phyloP scores from a whole-genome alignment of 1,140 invertebrate genomes.

The Drosophila chauvacae region DNA sequence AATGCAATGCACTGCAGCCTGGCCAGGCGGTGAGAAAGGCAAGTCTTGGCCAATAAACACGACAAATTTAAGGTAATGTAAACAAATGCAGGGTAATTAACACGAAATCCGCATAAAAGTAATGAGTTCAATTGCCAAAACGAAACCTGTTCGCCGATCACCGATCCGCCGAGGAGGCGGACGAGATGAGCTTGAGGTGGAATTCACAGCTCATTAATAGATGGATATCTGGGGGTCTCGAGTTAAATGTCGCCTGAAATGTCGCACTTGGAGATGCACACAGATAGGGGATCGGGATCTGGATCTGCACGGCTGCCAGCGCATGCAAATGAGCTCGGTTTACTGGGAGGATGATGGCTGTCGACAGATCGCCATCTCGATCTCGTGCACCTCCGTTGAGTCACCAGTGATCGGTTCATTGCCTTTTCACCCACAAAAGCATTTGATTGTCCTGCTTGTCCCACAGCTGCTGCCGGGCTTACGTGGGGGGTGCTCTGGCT shows the following conservation, averaged over 20 bases:
- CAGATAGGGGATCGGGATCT: conserved; percentile 46
- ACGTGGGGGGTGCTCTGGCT: conserved; percentile 25
- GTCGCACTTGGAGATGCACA: conserved; percentile 37
- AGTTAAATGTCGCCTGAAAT: conserved; percentile 69
- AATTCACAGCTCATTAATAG: conserved; percentile 77
- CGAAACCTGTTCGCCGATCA: conserved; percentile 53
- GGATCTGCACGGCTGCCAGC: conserved; percentile 18
- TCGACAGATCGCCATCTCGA: conserved; percentile 11
- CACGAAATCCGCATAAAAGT: conserved; percentile 78
- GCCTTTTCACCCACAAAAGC: conserved; percentile 64
- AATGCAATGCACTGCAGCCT: conserved; percentile 46
- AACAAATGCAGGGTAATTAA: conserved; percentile 76
- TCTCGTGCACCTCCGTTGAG: conserved; percentile 19
- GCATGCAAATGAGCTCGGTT: conserved; percentile 29
- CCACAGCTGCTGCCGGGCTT: conserved; percentile 51
- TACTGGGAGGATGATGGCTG: conserved; percentile 25
- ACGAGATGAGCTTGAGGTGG: not conserved
- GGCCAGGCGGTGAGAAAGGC: conserved; percentile 64
- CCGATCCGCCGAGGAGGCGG: not conserved
- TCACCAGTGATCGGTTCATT: conserved; percentile 58
- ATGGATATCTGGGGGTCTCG: conserved; percentile 44
- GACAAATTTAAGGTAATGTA: conserved; percentile 73
- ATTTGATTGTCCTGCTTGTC: conserved; percentile 22
- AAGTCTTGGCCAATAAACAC: conserved; percentile 60
- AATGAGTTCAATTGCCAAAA: conserved; percentile 73